Conservation (phyloP, 2,797 vertebrate species). For the Oryzias dopingdopingensis region DNA sequence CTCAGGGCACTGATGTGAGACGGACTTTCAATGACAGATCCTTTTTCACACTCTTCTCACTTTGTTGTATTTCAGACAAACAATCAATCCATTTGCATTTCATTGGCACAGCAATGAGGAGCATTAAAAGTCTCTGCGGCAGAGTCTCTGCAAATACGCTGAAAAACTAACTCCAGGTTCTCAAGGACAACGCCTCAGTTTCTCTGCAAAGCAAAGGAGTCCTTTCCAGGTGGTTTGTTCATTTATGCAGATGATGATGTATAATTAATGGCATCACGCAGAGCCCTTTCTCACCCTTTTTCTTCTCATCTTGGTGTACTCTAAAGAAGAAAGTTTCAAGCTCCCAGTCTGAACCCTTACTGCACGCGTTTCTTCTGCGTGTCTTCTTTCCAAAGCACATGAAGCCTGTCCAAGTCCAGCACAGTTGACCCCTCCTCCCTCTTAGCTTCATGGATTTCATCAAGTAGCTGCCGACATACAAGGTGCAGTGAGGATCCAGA, state of each 20-base stretch:
- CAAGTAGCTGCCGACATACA: no score
- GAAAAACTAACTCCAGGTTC: constrained; percentile 1
- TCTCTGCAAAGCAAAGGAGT: neutral
- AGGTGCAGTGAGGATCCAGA: no score
- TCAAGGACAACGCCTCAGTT: neutral
- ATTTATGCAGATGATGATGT: constrained; percentile 3
- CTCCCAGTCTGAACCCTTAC: no score
- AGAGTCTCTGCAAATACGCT: constrained; percentile 5
- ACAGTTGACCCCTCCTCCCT: no score
- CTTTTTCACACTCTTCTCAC: constrained; percentile 20
- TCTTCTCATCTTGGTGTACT: no score
- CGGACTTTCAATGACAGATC: constrained; percentile 76
- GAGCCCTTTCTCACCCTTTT: no score
- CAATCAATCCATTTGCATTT: constrained; percentile 30
- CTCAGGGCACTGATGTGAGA: constrained; percentile 80
- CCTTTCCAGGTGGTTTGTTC: neutral
- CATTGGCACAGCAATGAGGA: neutral
- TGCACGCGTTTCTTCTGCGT: no score
- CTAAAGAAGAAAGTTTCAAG: no score
- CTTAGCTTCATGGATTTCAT: no score
- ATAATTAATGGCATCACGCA: neutral
- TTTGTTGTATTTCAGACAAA: constrained; percentile 37
- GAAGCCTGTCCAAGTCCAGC: no score
- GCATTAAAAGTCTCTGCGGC: neutral
- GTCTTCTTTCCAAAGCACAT: no score